These are phyloP conservation scores for Pristionchus mayeri DNA, from an alignment of 2,888 invertebrate species.

Conservation along the genomic window DNA sequence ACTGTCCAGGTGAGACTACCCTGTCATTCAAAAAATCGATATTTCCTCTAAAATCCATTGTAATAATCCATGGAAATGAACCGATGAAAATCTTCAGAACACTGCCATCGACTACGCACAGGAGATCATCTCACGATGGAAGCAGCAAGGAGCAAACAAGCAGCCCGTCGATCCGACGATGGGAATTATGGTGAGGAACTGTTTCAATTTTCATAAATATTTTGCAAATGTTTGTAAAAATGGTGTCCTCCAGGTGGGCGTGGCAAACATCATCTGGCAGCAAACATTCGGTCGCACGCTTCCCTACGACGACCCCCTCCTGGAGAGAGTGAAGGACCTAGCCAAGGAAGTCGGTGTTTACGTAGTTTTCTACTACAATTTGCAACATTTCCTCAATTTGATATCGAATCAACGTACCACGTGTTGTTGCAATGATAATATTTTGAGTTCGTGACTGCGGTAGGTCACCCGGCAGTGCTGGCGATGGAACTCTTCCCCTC, in stretches of 20 bases:
- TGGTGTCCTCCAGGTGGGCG: background rate
- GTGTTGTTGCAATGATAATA: background rate
- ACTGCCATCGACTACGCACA: conserved; percentile 11
- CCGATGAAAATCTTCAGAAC: conserved; percentile 3
- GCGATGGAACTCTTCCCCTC: background rate
- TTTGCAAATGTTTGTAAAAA: too few relatives aligned
- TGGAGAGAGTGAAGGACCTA: background rate
- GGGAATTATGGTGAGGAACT: background rate
- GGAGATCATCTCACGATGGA: conserved; percentile 2
- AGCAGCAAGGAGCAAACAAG: background rate
- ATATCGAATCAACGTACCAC: background rate
- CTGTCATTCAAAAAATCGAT: too few relatives aligned
- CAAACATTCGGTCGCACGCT: background rate
- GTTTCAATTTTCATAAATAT: background rate
- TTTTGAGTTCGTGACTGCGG: background rate
- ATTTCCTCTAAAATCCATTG: too few relatives aligned
- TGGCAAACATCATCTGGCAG: background rate
- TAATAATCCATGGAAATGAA: background rate
- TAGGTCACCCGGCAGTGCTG: background rate
- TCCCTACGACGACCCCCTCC: background rate
- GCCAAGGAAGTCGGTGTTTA: background rate
- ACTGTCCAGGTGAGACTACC: background rate
- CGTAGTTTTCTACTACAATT: too few relatives aligned
- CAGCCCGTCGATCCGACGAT: background rate
- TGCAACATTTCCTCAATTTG: background rate